A percentile compares a stretch with the other conserved stretches of the same genome.
Evolutionary conservation across 2,888 invertebrate species (phyloP).

Genomic region (Epirrhoe tristata): DNA sequence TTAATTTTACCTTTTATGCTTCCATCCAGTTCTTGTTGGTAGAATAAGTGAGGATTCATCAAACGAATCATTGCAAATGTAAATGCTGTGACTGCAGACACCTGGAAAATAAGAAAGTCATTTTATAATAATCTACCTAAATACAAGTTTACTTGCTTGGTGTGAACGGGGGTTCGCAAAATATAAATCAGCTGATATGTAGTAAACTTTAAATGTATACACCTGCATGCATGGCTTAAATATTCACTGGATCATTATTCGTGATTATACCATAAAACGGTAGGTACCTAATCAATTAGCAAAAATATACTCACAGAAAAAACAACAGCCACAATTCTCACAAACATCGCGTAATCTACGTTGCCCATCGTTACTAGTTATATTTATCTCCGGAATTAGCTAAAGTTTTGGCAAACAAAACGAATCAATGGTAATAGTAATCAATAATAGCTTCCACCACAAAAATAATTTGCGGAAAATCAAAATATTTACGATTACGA

Average conservation of each 20-base stretch:
- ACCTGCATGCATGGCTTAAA: too few relatives aligned
- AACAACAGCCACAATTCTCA: conserved; percentile 73
- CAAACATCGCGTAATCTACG: conserved; percentile 73
- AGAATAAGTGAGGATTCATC: conserved; percentile 68
- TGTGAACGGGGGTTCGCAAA: too few relatives aligned
- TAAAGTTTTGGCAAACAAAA: neutral
- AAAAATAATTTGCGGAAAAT: too few relatives aligned
- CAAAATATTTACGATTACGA: too few relatives aligned
- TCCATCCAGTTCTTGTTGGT: conserved; percentile 62
- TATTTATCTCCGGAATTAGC: neutral
- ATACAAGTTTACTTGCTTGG: too few relatives aligned
- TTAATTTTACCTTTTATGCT: conserved; percentile 61
- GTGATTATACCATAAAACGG: too few relatives aligned
- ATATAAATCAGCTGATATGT: too few relatives aligned
- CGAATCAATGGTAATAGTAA: neutral
- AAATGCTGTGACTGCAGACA: conserved; percentile 76
- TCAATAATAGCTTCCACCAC: too few relatives aligned
- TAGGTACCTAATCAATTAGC: too few relatives aligned
- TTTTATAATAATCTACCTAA: too few relatives aligned
- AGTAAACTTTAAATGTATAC: too few relatives aligned
- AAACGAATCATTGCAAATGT: conserved; percentile 68
- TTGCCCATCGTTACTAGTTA: conserved; percentile 61
- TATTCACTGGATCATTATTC: too few relatives aligned
- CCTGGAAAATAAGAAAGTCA: conserved; percentile 52
- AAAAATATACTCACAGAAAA: conserved; percentile 70